A percentile compares a stretch with the other conserved stretches of the same genome.
phyloP scores from a whole-genome alignment of 2,888 invertebrate species.

The Ceriagrion tenellum region DNA sequence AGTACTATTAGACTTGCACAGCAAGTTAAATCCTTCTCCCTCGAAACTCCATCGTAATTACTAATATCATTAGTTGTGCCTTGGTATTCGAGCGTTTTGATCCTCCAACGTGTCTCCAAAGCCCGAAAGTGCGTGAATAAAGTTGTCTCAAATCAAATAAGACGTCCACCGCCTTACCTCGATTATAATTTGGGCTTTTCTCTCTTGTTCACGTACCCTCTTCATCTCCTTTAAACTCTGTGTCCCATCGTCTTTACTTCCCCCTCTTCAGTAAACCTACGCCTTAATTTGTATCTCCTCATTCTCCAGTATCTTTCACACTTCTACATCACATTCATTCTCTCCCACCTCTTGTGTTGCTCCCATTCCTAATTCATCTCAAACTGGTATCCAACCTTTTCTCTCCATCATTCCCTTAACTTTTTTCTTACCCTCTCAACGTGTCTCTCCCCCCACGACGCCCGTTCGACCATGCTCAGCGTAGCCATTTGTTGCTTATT shows the following conservation, averaged over 20 bases:
- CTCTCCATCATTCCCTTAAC: too few species aligned
- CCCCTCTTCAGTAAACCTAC: neutral
- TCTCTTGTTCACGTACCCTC: neutral
- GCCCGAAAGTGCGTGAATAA: neutral
- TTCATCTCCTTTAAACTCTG: neutral
- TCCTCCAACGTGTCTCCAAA: neutral
- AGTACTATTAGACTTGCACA: too few species aligned
- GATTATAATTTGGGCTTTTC: neutral
- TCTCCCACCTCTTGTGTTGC: neutral
- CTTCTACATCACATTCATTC: neutral
- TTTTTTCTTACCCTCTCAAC: neutral
- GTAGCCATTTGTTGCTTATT: neutral
- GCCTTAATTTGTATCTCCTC: neutral
- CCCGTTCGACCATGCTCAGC: neutral
- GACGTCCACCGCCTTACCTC: neutral
- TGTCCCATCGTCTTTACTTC: neutral
- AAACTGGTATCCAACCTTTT: neutral
- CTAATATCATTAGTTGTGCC: neutral
- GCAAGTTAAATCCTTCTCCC: too few species aligned
- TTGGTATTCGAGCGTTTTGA: neutral
- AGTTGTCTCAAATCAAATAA: neutral
- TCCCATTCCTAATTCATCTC: neutral
- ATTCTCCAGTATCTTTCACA: neutral
- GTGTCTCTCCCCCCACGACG: neutral
- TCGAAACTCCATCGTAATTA: neutral